Conservation (phyloP, 2,888 invertebrate species). For the Tryphoninae sp. region DNA sequence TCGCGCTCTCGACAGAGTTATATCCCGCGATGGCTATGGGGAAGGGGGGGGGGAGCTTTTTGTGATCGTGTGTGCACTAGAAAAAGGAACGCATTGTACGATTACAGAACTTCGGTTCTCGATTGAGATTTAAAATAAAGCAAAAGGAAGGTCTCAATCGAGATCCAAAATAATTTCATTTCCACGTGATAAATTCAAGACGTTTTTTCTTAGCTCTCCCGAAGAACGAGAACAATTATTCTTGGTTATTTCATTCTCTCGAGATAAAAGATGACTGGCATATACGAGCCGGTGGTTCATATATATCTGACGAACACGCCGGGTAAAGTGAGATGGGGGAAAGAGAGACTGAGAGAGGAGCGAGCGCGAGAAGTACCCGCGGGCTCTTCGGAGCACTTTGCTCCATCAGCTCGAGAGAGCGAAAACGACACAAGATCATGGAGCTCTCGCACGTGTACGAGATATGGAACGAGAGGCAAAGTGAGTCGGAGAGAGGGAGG, state of each 20-base stretch:
- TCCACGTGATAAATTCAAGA: background rate
- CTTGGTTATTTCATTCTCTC: background rate
- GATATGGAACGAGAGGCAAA: slow-evolving; percentile 25
- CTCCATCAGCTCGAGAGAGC: slow-evolving; percentile 26
- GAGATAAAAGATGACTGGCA: background rate
- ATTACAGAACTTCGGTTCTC: slow-evolving; percentile 36
- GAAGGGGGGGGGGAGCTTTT: slow-evolving; percentile 21
- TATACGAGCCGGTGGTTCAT: background rate
- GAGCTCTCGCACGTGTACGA: slow-evolving; percentile 39
- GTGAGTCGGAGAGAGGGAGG: slow-evolving; percentile 18
- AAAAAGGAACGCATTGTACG: slow-evolving; percentile 28
- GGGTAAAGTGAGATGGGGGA: background rate
- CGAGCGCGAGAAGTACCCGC: background rate
- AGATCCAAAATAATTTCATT: background rate
- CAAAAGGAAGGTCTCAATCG: background rate
- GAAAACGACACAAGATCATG: slow-evolving; percentile 27
- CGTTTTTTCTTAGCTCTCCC: background rate
- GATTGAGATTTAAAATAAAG: background rate
- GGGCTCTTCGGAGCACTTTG: slow-evolving; percentile 37
- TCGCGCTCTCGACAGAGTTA: slow-evolving; percentile 66
- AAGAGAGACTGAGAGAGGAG: slow-evolving; percentile 49
- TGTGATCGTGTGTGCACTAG: slow-evolving; percentile 12
- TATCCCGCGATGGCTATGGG: slow-evolving; percentile 27
- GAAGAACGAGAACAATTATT: background rate
- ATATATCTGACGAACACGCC: background rate